These are phyloP conservation scores for Scelioninae gen. 1 DNA, from an alignment of 2,888 invertebrate genomes.

Conservation along the genomic window DNA sequence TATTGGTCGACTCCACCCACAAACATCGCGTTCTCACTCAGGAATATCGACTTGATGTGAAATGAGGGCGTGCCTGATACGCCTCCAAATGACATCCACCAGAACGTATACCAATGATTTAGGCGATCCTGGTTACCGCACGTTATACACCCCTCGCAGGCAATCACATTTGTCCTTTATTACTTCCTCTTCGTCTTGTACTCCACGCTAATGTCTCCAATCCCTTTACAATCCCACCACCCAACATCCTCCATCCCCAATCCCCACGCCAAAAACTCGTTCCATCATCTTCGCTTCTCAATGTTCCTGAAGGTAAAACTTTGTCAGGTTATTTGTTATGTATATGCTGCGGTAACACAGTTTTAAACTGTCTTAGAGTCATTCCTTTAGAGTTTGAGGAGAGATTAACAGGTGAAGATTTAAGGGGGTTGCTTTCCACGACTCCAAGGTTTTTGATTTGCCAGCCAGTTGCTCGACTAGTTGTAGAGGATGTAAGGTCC, in stretches of 20 bases:
- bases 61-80: constrained; percentile 29
- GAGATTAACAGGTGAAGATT: constrained; percentile 45
- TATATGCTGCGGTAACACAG: constrained; percentile 60
- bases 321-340: constrained; percentile 57
- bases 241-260: no score
- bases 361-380: constrained; percentile 60
- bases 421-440: constrained; percentile 10
- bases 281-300: not conserved
- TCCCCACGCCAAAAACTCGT: no score
- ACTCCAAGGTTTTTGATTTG: no score
- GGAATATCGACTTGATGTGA: constrained; percentile 32
- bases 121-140: constrained; percentile 20
- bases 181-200: constrained; percentile 38
- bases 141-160: constrained; percentile 23
- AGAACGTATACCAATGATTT: constrained; percentile 43
- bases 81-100: constrained; percentile 47
- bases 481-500: no score
- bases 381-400: constrained; percentile 40
- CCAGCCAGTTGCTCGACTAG: no score
- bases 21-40: constrained; percentile 37
- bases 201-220: constrained; percentile 39
- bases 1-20: constrained; percentile 82
- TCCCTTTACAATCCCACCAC: constrained; percentile 18
- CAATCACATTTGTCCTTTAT: constrained; percentile 51
- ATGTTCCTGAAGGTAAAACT: constrained; percentile 26